Base-by-base conservation (phyloP, 2,888 invertebrate genomes). In the Ormyrus rosae region DNA sequence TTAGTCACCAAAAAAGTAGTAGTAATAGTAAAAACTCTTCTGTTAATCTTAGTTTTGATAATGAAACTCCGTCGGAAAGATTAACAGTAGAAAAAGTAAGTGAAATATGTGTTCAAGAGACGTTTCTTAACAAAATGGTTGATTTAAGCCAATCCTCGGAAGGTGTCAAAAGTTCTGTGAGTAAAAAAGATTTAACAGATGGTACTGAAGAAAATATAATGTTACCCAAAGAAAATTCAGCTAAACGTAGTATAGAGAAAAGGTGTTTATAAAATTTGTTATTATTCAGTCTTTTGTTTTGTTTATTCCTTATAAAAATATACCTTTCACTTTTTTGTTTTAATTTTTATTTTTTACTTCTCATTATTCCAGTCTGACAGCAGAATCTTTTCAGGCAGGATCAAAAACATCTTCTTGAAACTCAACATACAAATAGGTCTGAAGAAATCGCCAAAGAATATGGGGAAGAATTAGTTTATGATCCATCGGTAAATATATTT, bases 311-410 rank as follows among this genome's bases (percentile, higher is more conserved):
- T 50, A 50, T 10, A 67, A 58, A 63, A 80, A 67, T 19, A 50
- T 64, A 60, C n/a, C 11, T 64, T 72, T 68, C 60, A 77, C 72
- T 68, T 51, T 77, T 74, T 83, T 78, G 50, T 75, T 78, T 9
- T 74, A 79, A 77, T 45, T 82, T 81, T 82, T 74, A 61, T 79
- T 81, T 81, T 78, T 79, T 76, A 73, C 73, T 81, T 83, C 80
- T 83, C 80, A 67, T 81, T 73, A 82, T 83, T 83, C 78, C 82
- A 83, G 83, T 83, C 81, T 83, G 82, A 83, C 82, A 76, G 83
- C 78, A 81, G 82, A 83, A 81, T 81, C 79, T 84, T 83, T 84
- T 84, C 83, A 85, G 85, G 81, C 80, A 84, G 68, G 83, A 81
- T 70, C 82, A 79, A 72, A 78, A 60, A 10, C 75, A 83, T 78